These are phyloP conservation scores for Rhinatrema bivittatum DNA, from an alignment of 2,797 vertebrate species.

Conservation along the genomic window DNA sequence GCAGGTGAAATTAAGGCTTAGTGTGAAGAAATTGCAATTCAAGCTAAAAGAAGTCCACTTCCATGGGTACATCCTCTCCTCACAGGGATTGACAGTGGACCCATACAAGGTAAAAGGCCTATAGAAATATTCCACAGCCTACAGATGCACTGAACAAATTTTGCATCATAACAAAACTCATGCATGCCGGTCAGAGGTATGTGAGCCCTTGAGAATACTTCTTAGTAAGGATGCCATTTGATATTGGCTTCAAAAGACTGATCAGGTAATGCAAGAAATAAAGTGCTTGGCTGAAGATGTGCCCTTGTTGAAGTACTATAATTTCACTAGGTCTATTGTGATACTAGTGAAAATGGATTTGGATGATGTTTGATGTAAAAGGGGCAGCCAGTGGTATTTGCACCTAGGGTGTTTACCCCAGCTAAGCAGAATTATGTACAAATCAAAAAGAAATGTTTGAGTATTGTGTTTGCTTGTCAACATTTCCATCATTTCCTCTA, in stretches of 20 bases:
- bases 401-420: background rate
- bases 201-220: too few relatives aligned
- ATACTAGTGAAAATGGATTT: background rate
- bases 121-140: background rate
- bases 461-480: constrained; percentile 3
- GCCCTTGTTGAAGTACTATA: background rate
- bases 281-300: too few relatives aligned
- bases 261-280: background rate
- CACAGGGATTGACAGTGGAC: background rate
- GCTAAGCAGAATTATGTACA: background rate
- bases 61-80: constrained; percentile 4
- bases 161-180: background rate
- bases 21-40: constrained; percentile 12
- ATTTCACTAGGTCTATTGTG: too few relatives aligned
- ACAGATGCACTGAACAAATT: background rate
- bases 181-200: too few relatives aligned
- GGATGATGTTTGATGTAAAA: background rate
- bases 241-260: too few relatives aligned
- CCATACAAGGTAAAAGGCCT: background rate
- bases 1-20: too few relatives aligned
- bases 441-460: constrained; percentile 2
- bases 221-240: too few relatives aligned
- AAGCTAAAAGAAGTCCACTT: constrained; percentile 6
- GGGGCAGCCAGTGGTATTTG: too few relatives aligned
- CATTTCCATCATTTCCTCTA: background rate